Base-by-base conservation (phyloP, 1,140 invertebrate genomes). In the Apis dorsata region DNA sequence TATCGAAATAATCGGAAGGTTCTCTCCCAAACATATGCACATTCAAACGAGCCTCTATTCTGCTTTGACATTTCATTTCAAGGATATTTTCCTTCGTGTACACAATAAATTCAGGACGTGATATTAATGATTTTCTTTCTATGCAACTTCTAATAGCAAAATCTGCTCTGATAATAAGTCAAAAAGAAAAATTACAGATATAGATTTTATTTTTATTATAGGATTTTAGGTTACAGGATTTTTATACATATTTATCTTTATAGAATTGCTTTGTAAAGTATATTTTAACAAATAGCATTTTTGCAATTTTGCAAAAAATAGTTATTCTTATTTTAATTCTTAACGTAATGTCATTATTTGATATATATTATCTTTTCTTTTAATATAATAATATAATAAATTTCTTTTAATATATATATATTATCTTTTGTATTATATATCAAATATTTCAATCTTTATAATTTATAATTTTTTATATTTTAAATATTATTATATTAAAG, bases 31-130 rank as follows among this genome's bases (percentile, higher is more conserved):
- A 86, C 84, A 76, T 85, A 88, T 87, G 84, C 82, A 72, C 79
- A 86, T 89, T 88, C 79, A 83, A 88, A 88, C 85, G 49, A 85
- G 81, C 86, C 68, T 73, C 71, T 63, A 85, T 60, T 83, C 60
- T 84, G 68, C 86, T 90, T 86, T 89, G 86, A 90, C 89, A 92
- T 92, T 91, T 91, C 59, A 69, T 84, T 60, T 85, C 90, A 91
- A 93, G 91, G 90, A 90, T 91, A 88, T 91, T 88, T 81, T 89
- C 74, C 19, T 86, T 88, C 77, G 79, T 86, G 62, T 59, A 85
- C 81, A 84, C 71, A 81, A 86, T 70, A 84, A 86, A 66, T 62
- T 15, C 59, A n/a, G n/a, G 21, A 5, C 60, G n/a, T 21, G 76
- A 83, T 79, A n/a, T 34, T 83, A 83, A 83, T 72, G 75, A 71